Percentiles rank a stretch among this genome's conserved stretches.
These are phyloP conservation scores for Willisornis vidua DNA, from an alignment of 2,113 vertebrate species.

Conservation along the genomic window DNA sequence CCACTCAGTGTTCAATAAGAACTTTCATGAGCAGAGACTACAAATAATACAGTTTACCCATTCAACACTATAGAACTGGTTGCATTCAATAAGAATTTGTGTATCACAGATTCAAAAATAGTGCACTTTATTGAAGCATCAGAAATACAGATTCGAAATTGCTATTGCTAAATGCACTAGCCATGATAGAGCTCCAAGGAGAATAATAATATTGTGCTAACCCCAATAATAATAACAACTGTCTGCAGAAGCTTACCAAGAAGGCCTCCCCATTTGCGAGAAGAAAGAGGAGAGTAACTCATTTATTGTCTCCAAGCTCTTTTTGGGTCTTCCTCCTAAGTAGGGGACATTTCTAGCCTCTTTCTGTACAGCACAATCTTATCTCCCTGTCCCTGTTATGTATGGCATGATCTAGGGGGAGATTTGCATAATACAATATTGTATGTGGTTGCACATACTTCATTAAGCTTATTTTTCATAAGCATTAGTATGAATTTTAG, in stretches of 20 bases:
- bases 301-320: background rate
- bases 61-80: background rate
- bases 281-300: background rate
- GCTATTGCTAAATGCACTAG: background rate
- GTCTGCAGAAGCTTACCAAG: background rate
- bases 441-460: background rate
- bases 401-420: background rate
- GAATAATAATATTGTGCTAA: background rate
- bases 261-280: background rate
- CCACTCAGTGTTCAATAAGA: background rate
- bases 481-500: fast-evolving
- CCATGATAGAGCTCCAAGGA: background rate
- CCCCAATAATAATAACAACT: background rate
- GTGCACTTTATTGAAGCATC: background rate
- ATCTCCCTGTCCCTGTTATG: background rate
- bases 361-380: background rate
- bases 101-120: background rate
- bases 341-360: background rate
- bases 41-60: background rate
- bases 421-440: background rate
- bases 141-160: background rate
- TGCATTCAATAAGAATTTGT: background rate
- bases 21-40: background rate
- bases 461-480: background rate
- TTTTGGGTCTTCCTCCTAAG: background rate